Evolutionary conservation across 2,797 vertebrate genomes (phyloP), one percentile per base, ranked within the genome.

Genomic region (Urocyon cinereoargenteus): DNA sequence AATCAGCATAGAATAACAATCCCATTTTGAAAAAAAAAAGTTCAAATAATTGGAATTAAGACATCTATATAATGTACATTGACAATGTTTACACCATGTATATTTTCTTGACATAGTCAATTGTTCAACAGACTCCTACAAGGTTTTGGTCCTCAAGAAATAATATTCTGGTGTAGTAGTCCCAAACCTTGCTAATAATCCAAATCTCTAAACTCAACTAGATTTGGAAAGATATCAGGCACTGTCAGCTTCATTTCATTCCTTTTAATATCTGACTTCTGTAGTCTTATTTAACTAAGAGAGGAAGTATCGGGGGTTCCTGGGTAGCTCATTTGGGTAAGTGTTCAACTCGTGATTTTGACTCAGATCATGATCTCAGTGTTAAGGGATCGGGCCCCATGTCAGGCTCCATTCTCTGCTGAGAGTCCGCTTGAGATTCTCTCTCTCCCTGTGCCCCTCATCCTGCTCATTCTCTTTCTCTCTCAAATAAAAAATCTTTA

Each of bases 21-120:
- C 40, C 6, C 26, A 18, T 70, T 68, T 79, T 61, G 34, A 92
- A 95, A 92, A 73, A 78, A 95, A 94, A 68, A 36, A 86, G 24
- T 31, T 3, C 26, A 45, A 40, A 96, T 51, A 14, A 51, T 12
- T 88, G 13, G 57, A 88, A 95, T n/a, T 72, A 86, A 77, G 66
- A 94, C 13, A 87, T 64, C 51, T 92, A 40, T 45, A 40, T 57
- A 86, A 82, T 15, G 3, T 45, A 84, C 86, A 62, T 19, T 84
- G 24, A 59, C 8, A 64, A 66, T 51, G 86, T 83, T 94, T 86
- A 70, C 6, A 49, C 66, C 24, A 84, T 14, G 24, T 59, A 86
- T 36, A 19, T 90, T 61, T 79, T 68, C 53, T 83, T 70, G 40
- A 82, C 73, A 49, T 16, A 92, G 22, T 14, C 73, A 91, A 88